Conservation (phyloP, 2,113 vertebrate genomes). For the Sander vitreus region DNA sequence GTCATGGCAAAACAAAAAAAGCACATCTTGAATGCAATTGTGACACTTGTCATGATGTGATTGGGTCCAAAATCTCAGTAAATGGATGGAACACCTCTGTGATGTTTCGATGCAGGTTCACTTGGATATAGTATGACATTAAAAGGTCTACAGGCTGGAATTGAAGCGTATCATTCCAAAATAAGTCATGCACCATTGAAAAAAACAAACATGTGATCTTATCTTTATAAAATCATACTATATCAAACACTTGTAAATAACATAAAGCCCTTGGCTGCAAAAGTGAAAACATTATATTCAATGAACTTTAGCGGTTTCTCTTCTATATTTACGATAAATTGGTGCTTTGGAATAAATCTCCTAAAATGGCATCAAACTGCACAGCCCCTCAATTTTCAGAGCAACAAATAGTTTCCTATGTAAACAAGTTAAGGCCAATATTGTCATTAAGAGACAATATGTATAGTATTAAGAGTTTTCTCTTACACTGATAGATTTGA, state of each 20-base stretch:
- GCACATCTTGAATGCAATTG: slow-evolving; percentile 34
- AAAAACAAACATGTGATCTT: slow-evolving; percentile 23
- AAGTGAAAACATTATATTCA: slow-evolving; percentile 32
- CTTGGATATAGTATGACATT: slow-evolving; percentile 13
- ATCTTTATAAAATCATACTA: slow-evolving; percentile 31
- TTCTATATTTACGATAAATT: slow-evolving; percentile 24
- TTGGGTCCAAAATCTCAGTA: slow-evolving; percentile 23
- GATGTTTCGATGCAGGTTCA: slow-evolving; percentile 13
- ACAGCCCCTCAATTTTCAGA: slow-evolving; percentile 48
- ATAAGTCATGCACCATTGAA: slow-evolving; percentile 54
- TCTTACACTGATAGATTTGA: slow-evolving; percentile 32
- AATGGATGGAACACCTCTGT: neutral
- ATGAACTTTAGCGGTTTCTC: slow-evolving; percentile 21
- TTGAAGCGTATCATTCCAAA: slow-evolving; percentile 14
- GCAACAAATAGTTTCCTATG: slow-evolving; percentile 55
- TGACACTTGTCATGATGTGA: slow-evolving; percentile 30
- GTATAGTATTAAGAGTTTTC: slow-evolving; percentile 52
- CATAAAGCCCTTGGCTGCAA: slow-evolving; percentile 67
- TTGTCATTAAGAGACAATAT: slow-evolving; percentile 58
- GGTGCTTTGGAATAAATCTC: slow-evolving; percentile 58
- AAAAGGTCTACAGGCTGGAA: slow-evolving; percentile 9
- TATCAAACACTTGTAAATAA: slow-evolving; percentile 31
- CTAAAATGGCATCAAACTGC: slow-evolving; percentile 53
- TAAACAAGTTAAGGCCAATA: slow-evolving; percentile 83
- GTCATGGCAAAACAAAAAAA: slow-evolving; percentile 76